Conservation (phyloP, 2,888 invertebrate genomes). For the Parnassius glacialis region DNA sequence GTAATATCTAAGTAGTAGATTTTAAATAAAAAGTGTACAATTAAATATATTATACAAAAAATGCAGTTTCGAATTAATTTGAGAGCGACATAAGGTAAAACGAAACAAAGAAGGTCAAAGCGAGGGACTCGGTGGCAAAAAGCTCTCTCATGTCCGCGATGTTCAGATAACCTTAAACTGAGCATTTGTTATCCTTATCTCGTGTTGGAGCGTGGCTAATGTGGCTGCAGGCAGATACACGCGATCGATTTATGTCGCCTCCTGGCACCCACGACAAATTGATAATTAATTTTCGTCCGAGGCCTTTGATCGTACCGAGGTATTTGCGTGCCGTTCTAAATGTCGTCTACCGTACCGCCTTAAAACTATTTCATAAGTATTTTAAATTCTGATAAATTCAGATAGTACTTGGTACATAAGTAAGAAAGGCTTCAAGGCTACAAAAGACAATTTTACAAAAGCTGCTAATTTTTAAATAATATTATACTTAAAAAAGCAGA, state of each 20-base stretch:
- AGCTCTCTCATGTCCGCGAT: constrained; percentile 79
- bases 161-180: constrained; percentile 79
- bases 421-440: no score
- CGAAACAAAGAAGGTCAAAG: constrained; percentile 59
- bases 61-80: constrained; percentile 16
- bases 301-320: constrained; percentile 74
- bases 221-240: constrained; percentile 73
- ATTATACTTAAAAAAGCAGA: no score
- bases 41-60: constrained; percentile 5
- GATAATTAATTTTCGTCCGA: constrained; percentile 77
- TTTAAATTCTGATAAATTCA: constrained; percentile 17
- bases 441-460: no score
- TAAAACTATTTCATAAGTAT: constrained; percentile 28
- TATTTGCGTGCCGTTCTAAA: constrained; percentile 62
- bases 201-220: constrained; percentile 75
- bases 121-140: constrained; percentile 76
- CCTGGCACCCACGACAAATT: constrained; percentile 79
- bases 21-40: neutral
- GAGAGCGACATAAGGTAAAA: constrained; percentile 33
- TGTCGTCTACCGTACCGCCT: constrained; percentile 54
- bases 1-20: neutral
- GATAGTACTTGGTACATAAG: neutral
- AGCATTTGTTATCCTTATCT: constrained; percentile 81
- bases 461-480: no score
- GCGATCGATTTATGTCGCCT: constrained; percentile 78